These are phyloP conservation scores for Apolygus lucorum DNA, from an alignment of 1,140 invertebrate genomes.

Conservation along the genomic window DNA sequence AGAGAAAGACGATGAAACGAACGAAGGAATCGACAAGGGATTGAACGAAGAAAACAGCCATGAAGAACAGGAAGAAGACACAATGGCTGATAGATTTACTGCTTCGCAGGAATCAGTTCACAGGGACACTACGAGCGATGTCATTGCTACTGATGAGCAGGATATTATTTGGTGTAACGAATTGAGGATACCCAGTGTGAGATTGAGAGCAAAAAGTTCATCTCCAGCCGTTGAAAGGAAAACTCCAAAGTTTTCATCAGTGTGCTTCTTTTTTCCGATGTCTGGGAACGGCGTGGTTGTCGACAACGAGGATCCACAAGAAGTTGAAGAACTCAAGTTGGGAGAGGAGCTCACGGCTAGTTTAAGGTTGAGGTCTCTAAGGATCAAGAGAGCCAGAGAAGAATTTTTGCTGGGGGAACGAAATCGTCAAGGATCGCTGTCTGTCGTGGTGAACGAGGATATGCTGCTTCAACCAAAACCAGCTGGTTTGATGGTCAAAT, in stretches of 20 bases:
- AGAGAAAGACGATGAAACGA: background rate
- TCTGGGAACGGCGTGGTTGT: slow-evolving; percentile 20
- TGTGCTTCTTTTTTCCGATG: background rate
- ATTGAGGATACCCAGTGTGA: background rate
- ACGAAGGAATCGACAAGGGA: slow-evolving; percentile 33
- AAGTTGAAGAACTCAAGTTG: slow-evolving; percentile 5
- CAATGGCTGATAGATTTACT: too few species aligned
- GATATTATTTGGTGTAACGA: background rate
- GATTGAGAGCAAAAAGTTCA: slow-evolving; percentile 5
- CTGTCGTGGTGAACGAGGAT: slow-evolving; percentile 21
- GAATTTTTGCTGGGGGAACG: slow-evolving; percentile 44
- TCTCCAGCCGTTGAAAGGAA: slow-evolving; percentile 27
- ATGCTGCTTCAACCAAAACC: background rate
- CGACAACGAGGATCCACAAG: slow-evolving; percentile 15
- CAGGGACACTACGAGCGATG: background rate
- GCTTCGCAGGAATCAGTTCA: background rate
- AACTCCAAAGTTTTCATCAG: slow-evolving; percentile 1
- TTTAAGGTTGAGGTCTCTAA: slow-evolving; percentile 40
- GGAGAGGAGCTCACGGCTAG: slow-evolving; percentile 21
- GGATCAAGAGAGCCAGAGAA: slow-evolving; percentile 52
- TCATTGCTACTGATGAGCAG: too few species aligned
- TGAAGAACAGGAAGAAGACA: slow-evolving; percentile 1
- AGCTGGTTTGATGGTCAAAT: slow-evolving; percentile 46
- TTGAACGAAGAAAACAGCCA: slow-evolving; percentile 31
- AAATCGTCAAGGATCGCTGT: slow-evolving; percentile 31